A percentile compares a stretch with the other conserved stretches of the same genome.
phyloP scores from a whole-genome alignment of 2,888 invertebrate species.

The Plusia festucae region DNA sequence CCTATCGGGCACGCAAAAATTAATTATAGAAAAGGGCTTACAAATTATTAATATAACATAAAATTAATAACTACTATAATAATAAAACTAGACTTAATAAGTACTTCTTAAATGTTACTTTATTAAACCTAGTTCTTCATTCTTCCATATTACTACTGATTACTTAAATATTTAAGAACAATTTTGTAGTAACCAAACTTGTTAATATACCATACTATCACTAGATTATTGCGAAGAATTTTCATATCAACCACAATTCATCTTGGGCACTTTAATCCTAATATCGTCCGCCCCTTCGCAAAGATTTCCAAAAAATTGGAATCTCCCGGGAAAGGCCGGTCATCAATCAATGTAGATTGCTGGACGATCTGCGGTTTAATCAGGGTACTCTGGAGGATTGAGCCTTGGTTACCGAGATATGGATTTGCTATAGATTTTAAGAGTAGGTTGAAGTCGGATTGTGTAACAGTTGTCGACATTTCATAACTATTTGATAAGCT shows the following conservation, averaged over 20 bases:
- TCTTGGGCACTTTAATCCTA: constrained; percentile 40
- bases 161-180: too few species aligned
- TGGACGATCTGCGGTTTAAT: constrained; percentile 76
- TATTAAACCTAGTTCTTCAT: too few species aligned
- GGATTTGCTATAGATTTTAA: not conserved
- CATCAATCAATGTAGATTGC: constrained; percentile 85
- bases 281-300: constrained; percentile 64
- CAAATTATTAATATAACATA: too few species aligned
- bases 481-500: too few species aligned
- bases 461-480: not conserved
- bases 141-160: too few species aligned
- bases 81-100: too few species aligned
- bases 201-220: too few species aligned
- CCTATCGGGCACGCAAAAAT: too few species aligned
- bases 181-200: too few species aligned
- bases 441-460: not conserved
- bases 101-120: too few species aligned
- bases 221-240: not conserved
- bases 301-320: constrained; percentile 79
- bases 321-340: constrained; percentile 71
- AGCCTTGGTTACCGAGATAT: constrained; percentile 18
- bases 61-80: too few species aligned
- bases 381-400: constrained; percentile 73
- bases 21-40: too few species aligned
- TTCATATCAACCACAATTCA: constrained; percentile 55